Base-by-base conservation (phyloP, 2,888 invertebrate genomes). In the Drosophila quinaria region DNA sequence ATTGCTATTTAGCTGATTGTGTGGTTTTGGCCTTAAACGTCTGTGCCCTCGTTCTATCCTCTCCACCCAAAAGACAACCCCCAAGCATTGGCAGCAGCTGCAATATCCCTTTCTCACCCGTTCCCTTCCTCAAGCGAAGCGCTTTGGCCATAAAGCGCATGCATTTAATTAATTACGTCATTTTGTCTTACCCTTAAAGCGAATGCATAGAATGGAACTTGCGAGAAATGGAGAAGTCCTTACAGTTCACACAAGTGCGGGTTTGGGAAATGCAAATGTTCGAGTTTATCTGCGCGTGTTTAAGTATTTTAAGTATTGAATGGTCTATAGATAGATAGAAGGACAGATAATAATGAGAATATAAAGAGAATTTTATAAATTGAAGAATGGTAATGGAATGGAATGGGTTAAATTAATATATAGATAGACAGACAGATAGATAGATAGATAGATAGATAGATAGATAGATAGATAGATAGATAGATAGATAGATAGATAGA, bases 1-100 rank as follows among this genome's bases (percentile, higher is more conserved):
- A 85, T 74, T 83, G 86, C 88, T 85, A 83, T 83, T 83, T 83
- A 83, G 83, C 88, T 83, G 83, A 83, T 83, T 83, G 86, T 83
- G 83, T 85, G 88, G 83, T 83, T 83, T 87, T 77, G 74, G 69
- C 82, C 81, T 82, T 72, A 79, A 87, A 51, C 74, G 65, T 69
- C 69, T 74, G 65, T 52, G 49, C 52, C 35, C 39, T 17, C 10
- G 11, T n/a, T 15, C 10, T 39, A 10, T 5, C 10, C 31, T n/a
- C 54, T 13, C 22, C 37, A 10, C 22, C 39, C 29, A 41, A 29
- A 5, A 13, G 31, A 39, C 39, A 55, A 33, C 60, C 19, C 31
- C 47, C 50, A 54, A 17, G 13, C 41, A 39, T 6, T 52, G 33
- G 31, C 22, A 49, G 47, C 19, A 19, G 39, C 37, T 31, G 46